Base-by-base conservation (phyloP, 2,113 vertebrate species). In the Callorhinus ursinus region DNA sequence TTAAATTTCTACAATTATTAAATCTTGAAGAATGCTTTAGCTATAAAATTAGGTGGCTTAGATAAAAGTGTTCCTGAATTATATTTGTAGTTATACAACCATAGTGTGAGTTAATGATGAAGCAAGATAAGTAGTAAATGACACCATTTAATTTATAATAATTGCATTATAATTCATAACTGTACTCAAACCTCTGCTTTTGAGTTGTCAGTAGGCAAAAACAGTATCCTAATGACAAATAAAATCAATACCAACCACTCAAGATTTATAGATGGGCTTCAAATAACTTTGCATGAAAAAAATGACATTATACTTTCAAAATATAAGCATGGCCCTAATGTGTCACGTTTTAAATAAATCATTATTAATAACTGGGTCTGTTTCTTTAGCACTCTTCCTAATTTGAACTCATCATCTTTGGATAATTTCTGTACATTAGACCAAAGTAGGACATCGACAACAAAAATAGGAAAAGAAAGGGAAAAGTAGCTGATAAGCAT, bases 151-250 rank as follows among this genome's bases (percentile, higher is more conserved):
- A 97, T 89, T 90, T 92, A 90, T 97, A 59, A 59, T 46, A 82
- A 92, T 82, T 91, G 9, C 13, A 42, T 76, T 88, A 71, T 95
- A 94, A 90, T 92, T 96, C 31, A 88, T 79, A 95, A 61, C 55
- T 67, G 1, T 46, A 82, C 28, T 67, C 18, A 83, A 86, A 69
- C 7, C 8, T 83, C 21, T 95, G 15, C 61, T 92, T 92, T 92
- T 92, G 89, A 87, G n/a, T 72, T 95, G 76, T 90, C 81, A 96
- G 5, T 89, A 94, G 36, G 49, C n/a, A 84, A 94, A 97, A 96
- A 49, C 16, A 69, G 19, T 87, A 61, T 89, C 24, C 36, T 86
- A 82, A 97, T 90, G 51, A 19, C 55, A 93, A 89, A 63, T 39
- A 59, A 90, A 97, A 93, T 97, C 84, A 94, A 92, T 95, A 92